phyloP scores from a whole-genome alignment of 2,888 invertebrate genomes.

The Thymelicus acteon region DNA sequence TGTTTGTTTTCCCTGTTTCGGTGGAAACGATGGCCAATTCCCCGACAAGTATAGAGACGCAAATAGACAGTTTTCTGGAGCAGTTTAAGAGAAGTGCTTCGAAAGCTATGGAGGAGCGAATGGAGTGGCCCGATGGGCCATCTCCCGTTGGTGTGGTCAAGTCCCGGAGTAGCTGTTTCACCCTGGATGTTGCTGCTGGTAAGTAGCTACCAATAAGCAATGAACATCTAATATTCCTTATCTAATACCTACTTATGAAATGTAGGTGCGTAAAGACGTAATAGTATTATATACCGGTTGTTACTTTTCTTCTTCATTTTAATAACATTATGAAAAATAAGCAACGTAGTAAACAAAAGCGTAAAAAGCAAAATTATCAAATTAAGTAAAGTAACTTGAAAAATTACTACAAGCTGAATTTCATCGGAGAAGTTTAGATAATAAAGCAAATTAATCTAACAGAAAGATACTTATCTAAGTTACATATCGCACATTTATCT shows the following conservation, averaged over 20 bases:
- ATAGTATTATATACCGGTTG: not conserved
- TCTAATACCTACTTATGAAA: not conserved
- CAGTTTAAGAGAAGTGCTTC: constrained; percentile 92
- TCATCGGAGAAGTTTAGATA: too few relatives aligned
- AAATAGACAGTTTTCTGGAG: constrained; percentile 93
- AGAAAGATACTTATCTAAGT: too few relatives aligned
- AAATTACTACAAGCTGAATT: too few relatives aligned
- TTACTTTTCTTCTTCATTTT: too few relatives aligned
- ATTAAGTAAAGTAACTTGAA: too few relatives aligned
- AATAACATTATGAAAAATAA: too few relatives aligned
- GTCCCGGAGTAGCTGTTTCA: constrained; percentile 81
- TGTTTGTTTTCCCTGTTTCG: constrained; percentile 82
- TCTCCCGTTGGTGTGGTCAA: constrained; percentile 76
- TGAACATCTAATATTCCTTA: not conserved
- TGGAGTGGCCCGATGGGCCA: constrained; percentile 82
- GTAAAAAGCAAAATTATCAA: too few relatives aligned
- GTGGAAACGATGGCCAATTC: constrained; percentile 86
- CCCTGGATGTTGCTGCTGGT: constrained; percentile 75
- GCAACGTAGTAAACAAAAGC: too few relatives aligned
- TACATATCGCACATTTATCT: too few relatives aligned
- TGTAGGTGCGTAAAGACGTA: not conserved
- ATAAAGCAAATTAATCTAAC: too few relatives aligned
- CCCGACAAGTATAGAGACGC: constrained; percentile 90
- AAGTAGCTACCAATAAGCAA: constrained; percentile 47
- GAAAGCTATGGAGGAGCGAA: constrained; percentile 88